A percentile compares a stretch with the other conserved stretches of the same genome.
phyloP scores from a whole-genome alignment of 1,140 invertebrate species.

The Caerostris darwini region DNA sequence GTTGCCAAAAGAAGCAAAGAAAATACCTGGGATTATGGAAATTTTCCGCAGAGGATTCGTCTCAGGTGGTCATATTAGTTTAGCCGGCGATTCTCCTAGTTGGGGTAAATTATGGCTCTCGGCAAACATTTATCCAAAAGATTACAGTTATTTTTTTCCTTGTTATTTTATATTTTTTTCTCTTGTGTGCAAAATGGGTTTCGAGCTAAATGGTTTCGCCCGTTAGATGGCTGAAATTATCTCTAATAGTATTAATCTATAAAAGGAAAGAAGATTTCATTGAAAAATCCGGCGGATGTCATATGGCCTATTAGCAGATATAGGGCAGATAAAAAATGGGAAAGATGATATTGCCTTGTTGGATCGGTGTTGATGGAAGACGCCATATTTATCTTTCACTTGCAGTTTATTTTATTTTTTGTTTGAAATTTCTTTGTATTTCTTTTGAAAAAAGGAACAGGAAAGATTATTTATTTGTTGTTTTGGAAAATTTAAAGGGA shows the following conservation, averaged over 20 bases:
- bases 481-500: too few species aligned
- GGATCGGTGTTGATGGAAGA: background rate
- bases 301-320: background rate
- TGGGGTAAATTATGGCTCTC: conserved; percentile 11
- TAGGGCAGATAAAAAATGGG: background rate
- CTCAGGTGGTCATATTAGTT: conserved; percentile 27
- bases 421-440: too few species aligned
- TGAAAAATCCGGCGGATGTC: background rate
- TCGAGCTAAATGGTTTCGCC: background rate
- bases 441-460: too few species aligned
- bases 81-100: background rate
- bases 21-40: conserved; percentile 39
- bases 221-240: background rate
- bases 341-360: background rate
- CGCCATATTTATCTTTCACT: background rate
- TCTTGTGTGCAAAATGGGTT: background rate
- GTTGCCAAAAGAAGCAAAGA: background rate
- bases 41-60: background rate
- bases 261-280: background rate
- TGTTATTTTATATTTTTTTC: background rate
- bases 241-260: conserved; percentile 20
- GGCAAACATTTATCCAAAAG: conserved; percentile 36
- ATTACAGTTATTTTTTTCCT: background rate
- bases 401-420: background rate
- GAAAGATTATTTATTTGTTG: too few species aligned